phyloP scores from a whole-genome alignment of 1,140 invertebrate species.

The Camponotus floridanus region DNA sequence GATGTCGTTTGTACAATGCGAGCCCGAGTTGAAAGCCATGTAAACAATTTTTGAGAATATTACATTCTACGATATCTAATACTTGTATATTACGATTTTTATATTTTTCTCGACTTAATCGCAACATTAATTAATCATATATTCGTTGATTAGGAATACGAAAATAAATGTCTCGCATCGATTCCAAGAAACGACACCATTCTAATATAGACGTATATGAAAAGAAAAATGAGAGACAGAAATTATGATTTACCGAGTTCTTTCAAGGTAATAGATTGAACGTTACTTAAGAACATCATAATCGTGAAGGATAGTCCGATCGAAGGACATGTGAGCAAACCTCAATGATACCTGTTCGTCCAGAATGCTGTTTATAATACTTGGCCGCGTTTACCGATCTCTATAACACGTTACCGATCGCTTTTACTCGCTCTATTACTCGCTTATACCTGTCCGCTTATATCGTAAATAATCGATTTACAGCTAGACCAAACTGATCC shows the following conservation, averaged over 20 bases:
- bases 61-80: background rate
- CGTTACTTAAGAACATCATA: conserved; percentile 54
- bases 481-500: conserved; percentile 56
- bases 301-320: conserved; percentile 38
- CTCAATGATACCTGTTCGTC: conserved; percentile 32
- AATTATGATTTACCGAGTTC: conserved; percentile 48
- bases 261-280: conserved; percentile 48
- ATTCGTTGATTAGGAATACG: background rate
- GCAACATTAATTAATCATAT: conserved; percentile 30
- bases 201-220: conserved; percentile 12
- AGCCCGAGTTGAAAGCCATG: conserved; percentile 44
- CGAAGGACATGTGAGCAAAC: conserved; percentile 50
- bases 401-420: conserved; percentile 3
- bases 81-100: conserved; percentile 13
- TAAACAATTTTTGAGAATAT: conserved; percentile 39
- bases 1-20: conserved; percentile 41
- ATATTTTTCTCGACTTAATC: conserved; percentile 24
- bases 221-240: conserved; percentile 42
- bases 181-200: conserved; percentile 32
- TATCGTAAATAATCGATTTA: conserved; percentile 75
- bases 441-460: conserved; percentile 27
- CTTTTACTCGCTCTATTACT: conserved; percentile 37
- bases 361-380: conserved; percentile 22
- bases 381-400: conserved; percentile 38
- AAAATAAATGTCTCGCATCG: background rate